Conservation (phyloP, 2,888 invertebrate species). For the Diplolepis rosae region DNA sequence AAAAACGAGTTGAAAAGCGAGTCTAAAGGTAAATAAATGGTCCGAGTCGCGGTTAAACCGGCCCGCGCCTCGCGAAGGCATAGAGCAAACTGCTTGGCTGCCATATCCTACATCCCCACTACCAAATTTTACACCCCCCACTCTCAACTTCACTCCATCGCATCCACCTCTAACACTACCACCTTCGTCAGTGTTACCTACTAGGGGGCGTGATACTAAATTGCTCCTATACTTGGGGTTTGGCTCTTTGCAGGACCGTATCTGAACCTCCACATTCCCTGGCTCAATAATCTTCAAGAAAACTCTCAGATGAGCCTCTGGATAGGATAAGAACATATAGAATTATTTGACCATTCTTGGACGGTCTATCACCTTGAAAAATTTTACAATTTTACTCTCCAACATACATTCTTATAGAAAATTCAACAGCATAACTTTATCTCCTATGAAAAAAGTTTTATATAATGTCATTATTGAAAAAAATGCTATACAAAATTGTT, state of each 20-base stretch:
- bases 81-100: constrained; percentile 72
- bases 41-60: constrained; percentile 49
- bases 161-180: constrained; percentile 39
- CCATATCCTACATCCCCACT: constrained; percentile 70
- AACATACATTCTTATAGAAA: no score
- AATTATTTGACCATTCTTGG: no score
- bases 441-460: no score
- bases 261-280: constrained; percentile 23
- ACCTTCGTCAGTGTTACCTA: constrained; percentile 39
- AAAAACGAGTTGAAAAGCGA: constrained; percentile 10
- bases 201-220: constrained; percentile 72
- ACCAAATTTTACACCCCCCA: constrained; percentile 41
- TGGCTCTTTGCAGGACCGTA: constrained; percentile 51
- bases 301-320: no score
- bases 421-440: no score
- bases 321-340: no score
- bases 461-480: no score
- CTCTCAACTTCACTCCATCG: constrained; percentile 37
- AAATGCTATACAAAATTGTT: no score
- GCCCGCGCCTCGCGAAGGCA: constrained; percentile 71
- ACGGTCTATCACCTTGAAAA: no score
- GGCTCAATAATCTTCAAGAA: background rate
- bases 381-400: no score
- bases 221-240: constrained; percentile 61
- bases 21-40: background rate